Conservation (phyloP, 2,888 invertebrate genomes). For the Trachelus iudaicus region DNA sequence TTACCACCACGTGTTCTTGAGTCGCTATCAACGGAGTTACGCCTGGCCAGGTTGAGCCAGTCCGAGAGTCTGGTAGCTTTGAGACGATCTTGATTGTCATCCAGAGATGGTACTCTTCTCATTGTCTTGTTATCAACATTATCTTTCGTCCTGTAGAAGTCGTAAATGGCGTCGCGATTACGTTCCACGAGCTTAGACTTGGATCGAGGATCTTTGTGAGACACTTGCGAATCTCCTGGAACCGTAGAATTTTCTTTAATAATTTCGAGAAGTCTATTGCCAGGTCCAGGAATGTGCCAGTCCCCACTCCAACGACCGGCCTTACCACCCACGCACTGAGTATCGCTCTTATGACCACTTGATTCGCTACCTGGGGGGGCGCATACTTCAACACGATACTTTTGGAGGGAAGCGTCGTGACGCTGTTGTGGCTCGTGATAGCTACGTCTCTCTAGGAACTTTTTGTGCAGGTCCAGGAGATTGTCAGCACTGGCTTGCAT, state of each 20-base stretch:
- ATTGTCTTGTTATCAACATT: neutral
- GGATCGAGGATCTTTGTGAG: neutral
- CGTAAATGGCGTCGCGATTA: conserved; percentile 17
- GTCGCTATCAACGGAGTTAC: conserved; percentile 30
- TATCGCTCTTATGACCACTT: conserved; percentile 9
- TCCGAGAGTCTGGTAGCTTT: conserved; percentile 58
- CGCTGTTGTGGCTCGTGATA: conserved; percentile 66
- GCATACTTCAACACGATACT: conserved; percentile 37
- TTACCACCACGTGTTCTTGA: conserved; percentile 16
- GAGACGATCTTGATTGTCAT: conserved; percentile 47
- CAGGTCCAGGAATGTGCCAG: conserved; percentile 25
- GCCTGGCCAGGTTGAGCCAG: conserved; percentile 58
- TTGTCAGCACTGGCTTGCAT: conserved; percentile 71
- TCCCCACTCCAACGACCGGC: conserved; percentile 19
- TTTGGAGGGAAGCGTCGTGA: conserved; percentile 12
- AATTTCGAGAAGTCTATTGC: conserved; percentile 49
- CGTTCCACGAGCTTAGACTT: conserved; percentile 6
- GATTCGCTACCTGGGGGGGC: conserved; percentile 1
- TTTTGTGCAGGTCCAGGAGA: conserved; percentile 76
- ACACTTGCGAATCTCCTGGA: neutral
- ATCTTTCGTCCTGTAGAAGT: conserved; percentile 12
- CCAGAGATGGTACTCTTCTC: conserved; percentile 6
- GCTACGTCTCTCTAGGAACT: conserved; percentile 75
- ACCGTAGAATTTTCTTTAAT: conserved; percentile 51
- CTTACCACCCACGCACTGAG: conserved; percentile 10